These are phyloP conservation scores for Antennarius maculatus DNA, from an alignment of 2,797 vertebrate genomes.

Conservation along the genomic window DNA sequence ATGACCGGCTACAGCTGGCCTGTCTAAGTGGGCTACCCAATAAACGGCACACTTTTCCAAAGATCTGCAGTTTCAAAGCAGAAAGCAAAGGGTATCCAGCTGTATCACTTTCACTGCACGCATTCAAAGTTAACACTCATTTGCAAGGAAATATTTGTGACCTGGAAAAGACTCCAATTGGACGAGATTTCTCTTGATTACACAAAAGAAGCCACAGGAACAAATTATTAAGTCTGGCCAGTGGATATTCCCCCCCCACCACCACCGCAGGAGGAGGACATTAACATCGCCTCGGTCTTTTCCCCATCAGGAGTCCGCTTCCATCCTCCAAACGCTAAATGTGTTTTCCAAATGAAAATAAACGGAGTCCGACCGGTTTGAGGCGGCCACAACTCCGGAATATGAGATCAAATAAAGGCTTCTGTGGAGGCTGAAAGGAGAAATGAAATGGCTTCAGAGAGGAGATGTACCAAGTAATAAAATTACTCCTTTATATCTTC, in stretches of 20 bases:
- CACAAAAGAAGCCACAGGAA: slow-evolving; percentile 39
- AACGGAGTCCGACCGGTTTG: slow-evolving; percentile 81
- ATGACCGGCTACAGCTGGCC: slow-evolving; percentile 76
- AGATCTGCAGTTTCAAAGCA: slow-evolving; percentile 70
- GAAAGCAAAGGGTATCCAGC: slow-evolving; percentile 55
- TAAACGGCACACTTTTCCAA: slow-evolving; percentile 71
- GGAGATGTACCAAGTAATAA: slow-evolving; percentile 86
- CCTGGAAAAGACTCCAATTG: slow-evolving; percentile 1
- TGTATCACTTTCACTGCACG: slow-evolving; percentile 59
- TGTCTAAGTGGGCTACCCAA: slow-evolving; percentile 69
- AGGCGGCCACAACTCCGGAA: slow-evolving; percentile 83
- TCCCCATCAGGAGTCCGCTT: slow-evolving; percentile 58
- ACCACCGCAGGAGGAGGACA: slow-evolving; percentile 72
- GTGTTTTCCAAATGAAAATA: slow-evolving; percentile 90
- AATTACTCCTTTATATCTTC: slow-evolving; percentile 88
- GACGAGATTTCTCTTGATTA: slow-evolving; percentile 43
- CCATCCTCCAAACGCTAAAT: slow-evolving; percentile 81
- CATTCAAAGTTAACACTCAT: slow-evolving; percentile 48
- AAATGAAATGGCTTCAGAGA: slow-evolving; percentile 86
- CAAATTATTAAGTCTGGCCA: slow-evolving; percentile 70
- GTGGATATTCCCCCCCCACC: slow-evolving; percentile 56
- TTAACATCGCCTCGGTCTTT: slow-evolving; percentile 66
- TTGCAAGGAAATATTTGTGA: slow-evolving; percentile 32
- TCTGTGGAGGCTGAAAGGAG: slow-evolving; percentile 84
- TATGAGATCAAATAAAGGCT: slow-evolving; percentile 89